Conservation (phyloP, 2,888 invertebrate species). For the Lepidocyrtinus sp. region DNA sequence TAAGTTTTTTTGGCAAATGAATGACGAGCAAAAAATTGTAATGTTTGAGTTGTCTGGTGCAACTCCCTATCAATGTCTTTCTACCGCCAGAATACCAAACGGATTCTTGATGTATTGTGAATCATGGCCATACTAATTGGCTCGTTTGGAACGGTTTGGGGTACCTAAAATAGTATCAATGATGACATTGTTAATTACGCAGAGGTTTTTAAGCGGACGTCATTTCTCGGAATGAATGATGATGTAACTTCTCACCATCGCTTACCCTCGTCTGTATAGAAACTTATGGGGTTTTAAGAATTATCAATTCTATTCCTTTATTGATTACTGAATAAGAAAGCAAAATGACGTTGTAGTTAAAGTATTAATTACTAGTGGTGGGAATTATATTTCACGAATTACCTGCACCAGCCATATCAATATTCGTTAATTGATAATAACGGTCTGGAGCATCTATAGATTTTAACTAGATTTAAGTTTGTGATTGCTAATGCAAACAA, state of each 20-base stretch:
- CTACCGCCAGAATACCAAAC: neutral
- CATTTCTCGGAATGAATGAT: slow-evolving; percentile 3
- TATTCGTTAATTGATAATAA: no score
- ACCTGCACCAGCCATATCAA: no score
- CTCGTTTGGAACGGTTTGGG: neutral
- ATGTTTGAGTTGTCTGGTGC: neutral
- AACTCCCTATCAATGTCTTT: neutral
- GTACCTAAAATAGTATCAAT: slow-evolving; percentile 9
- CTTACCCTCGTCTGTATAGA: no score
- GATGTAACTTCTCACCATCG: slow-evolving; percentile 1
- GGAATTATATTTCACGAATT: no score
- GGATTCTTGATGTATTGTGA: neutral
- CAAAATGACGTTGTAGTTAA: no score
- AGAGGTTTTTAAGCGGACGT: neutral
- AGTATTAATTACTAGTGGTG: no score
- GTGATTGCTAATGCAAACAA: no score
- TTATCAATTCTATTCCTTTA: no score
- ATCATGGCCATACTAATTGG: neutral
- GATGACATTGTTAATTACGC: slow-evolving; percentile 15
- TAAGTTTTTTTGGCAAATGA: neutral
- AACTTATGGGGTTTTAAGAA: no score
- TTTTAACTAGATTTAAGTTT: no score
- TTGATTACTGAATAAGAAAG: no score
- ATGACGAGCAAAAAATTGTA: neutral
- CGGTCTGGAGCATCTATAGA: no score